Evolutionary conservation across 2,888 invertebrate genomes (phyloP), one percentile per base, ranked within the genome.

Genomic region (Pristionchus maxplancki): DNA sequence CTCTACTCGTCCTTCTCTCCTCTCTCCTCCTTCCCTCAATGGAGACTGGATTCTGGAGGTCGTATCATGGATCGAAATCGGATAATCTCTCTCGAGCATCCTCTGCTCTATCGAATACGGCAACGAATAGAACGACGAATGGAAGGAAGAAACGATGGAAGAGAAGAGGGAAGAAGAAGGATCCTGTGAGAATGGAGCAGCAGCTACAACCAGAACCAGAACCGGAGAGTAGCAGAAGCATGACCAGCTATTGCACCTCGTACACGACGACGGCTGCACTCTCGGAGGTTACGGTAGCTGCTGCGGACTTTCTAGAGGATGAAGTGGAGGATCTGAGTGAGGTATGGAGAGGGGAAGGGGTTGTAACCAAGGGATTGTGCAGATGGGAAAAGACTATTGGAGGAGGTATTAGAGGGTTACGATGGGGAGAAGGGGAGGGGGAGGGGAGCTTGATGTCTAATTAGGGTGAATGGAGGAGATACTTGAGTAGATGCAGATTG

Each of bases 391-490:
- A 24, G 9, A n/a, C n/a, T n/a, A n/a, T n/a, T 67, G 67, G 67
- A 31, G 67, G 31, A 34, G 67, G 28, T 67, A 67, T 67, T 67
- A 31, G 71, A 28, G 34, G 37, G 71, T 71, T 71, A 71, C 71
- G 71, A 71, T 71, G 64, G 31, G 64, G 15, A 24, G n/a, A 24
- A 62, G 62, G 31, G 28, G 62, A 15, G 62, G n/a, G n/a, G n/a
- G n/a, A 31, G 64, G 11, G 37, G 37, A 71, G 71, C 71, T 71
- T 71, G 71, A 71, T 71, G 71, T 71, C 71, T 71, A 71, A 71
- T 71, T 71, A 71, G 71, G 71, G 71, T 71, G 64, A 64, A 64
- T 64, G 71, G 71, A 71, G 17, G 71, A 71, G 71, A 71, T 34
- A 37, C 37, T 71, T 71, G 71, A 71, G 71, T 71, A 37, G 71